Conservation (phyloP, 1,140 invertebrate species). For the Cyclina sinensis region DNA sequence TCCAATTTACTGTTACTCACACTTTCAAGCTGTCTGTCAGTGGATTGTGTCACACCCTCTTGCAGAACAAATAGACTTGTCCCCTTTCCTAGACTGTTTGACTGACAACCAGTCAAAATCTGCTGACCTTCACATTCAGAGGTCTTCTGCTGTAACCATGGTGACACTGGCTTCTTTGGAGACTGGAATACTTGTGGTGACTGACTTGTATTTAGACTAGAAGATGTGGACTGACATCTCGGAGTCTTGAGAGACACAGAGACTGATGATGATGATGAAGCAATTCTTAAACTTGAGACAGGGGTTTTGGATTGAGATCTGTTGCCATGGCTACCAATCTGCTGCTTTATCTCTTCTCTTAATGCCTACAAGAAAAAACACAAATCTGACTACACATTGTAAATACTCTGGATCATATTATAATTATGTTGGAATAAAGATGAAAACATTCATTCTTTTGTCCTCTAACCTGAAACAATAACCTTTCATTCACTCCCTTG, state of each 20-base stretch:
- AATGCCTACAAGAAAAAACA: slow-evolving; percentile 58
- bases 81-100: not conserved
- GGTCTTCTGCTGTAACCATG: slow-evolving; percentile 24
- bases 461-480: too few relatives aligned
- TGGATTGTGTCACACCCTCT: not conserved
- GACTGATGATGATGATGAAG: not conserved
- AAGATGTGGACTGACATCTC: not conserved
- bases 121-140: not conserved
- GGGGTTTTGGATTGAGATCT: slow-evolving; percentile 9
- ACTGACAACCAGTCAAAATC: not conserved
- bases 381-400: too few relatives aligned
- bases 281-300: not conserved
- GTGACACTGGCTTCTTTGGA: slow-evolving; percentile 28
- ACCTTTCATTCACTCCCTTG: too few relatives aligned
- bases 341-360: slow-evolving; percentile 39
- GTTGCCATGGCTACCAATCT: not conserved
- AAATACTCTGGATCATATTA: too few relatives aligned
- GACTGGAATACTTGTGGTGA: slow-evolving; percentile 46
- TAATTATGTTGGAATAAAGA: too few relatives aligned
- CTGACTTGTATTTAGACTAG: slow-evolving; percentile 16
- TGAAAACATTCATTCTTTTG: too few relatives aligned
- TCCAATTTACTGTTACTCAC: not conserved
- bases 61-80: not conserved
- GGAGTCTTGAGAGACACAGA: not conserved
- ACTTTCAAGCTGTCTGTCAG: not conserved